These are phyloP conservation scores for Aurelia sp. DNA, from an alignment of 30 jellyfish, hydroid and myxozoan species.

Conservation along the genomic window DNA sequence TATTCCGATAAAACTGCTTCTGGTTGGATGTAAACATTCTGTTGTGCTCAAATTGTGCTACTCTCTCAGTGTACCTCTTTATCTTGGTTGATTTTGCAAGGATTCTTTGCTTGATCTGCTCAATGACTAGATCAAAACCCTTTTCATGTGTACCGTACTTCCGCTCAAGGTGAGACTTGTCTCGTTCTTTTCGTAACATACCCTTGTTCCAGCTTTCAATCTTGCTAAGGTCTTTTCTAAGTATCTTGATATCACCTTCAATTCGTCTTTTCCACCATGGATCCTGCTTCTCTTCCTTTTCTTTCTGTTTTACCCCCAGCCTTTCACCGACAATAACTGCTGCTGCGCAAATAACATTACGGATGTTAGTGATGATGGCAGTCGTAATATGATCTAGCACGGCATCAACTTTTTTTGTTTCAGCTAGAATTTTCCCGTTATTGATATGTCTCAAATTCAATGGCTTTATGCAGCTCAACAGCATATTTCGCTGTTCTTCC, in stretches of 20 bases:
- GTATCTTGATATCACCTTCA: background rate
- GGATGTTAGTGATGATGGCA: background rate
- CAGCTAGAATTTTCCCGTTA: constrained; percentile 4
- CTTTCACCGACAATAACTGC: constrained; percentile 32
- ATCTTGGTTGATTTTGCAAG: constrained; percentile 26
- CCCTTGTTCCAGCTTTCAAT: constrained; percentile 21
- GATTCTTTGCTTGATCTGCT: constrained; percentile 26
- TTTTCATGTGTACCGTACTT: background rate
- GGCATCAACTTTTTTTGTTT: constrained; percentile 6
- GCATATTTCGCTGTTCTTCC: background rate
- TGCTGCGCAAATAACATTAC: constrained; percentile 2
- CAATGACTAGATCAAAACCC: constrained; percentile 6
- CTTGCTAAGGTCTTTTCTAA: constrained; percentile 9
- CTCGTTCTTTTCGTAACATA: background rate
- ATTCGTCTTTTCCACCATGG: constrained; percentile 12
- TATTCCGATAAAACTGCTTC: constrained; percentile 17
- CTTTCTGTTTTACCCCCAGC: constrained; percentile 19
- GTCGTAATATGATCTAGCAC: constrained; percentile 3
- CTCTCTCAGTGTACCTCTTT: constrained; percentile 1
- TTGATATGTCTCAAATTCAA: constrained; percentile 19
- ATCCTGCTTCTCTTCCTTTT: constrained; percentile 17
- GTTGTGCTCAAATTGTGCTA: constrained; percentile 31
- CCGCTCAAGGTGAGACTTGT: constrained; percentile 11
- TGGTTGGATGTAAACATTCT: background rate
- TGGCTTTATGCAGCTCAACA: constrained; percentile 9